phyloP scores from a whole-genome alignment of 1,140 invertebrate genomes.

The Holotrichia oblita region DNA sequence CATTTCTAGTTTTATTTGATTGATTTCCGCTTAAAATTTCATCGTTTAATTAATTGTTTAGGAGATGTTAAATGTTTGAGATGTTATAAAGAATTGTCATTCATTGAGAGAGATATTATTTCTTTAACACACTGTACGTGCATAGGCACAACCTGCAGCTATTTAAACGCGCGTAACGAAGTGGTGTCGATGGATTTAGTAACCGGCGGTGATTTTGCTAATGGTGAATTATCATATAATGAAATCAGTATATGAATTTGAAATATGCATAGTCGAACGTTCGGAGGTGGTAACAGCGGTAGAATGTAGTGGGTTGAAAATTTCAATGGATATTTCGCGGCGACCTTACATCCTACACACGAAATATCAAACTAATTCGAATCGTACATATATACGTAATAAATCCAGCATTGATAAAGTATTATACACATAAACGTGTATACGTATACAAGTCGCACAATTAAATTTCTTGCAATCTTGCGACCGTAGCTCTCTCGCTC shows the following conservation, averaged over 20 bases:
- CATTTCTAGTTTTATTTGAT: no score
- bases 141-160: constrained; percentile 15
- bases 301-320: constrained; percentile 28
- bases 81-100: no score
- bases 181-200: constrained; percentile 6
- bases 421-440: constrained; percentile 7
- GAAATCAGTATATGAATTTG: constrained; percentile 27
- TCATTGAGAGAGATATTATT: no score
- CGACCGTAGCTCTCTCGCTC: background rate
- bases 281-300: constrained; percentile 17
- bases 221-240: constrained; percentile 36
- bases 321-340: constrained; percentile 35
- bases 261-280: constrained; percentile 22
- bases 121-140: background rate
- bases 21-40: no score
- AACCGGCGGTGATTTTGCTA: constrained; percentile 16
- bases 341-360: constrained; percentile 25
- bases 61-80: no score
- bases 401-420: constrained; percentile 22
- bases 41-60: no score
- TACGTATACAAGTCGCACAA: background rate
- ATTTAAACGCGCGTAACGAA: constrained; percentile 32
- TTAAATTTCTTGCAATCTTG: constrained; percentile 22
- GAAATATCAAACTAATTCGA: constrained; percentile 30
- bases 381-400: constrained; percentile 4